Percentiles rank a stretch among this genome's conserved stretches.
Conservation (phyloP, 2,797 vertebrate species). For the Gadopsis marmoratus region DNA sequence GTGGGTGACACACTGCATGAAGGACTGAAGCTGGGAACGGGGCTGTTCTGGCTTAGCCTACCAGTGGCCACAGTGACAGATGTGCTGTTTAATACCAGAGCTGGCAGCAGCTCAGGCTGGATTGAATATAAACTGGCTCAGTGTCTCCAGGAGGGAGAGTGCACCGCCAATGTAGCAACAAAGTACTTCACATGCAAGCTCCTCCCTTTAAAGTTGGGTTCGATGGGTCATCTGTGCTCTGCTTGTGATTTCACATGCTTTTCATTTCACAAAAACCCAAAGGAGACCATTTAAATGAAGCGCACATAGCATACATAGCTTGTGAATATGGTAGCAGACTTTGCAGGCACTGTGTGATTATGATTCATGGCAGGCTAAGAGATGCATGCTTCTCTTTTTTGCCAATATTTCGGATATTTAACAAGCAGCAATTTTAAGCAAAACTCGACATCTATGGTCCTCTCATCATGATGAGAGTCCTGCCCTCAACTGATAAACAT, state of each 20-base stretch:
- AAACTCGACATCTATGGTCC: slow-evolving; percentile 34
- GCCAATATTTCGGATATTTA: slow-evolving; percentile 39
- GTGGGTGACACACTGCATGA: slow-evolving; percentile 39
- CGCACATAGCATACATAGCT: background rate
- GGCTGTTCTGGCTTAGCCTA: slow-evolving; percentile 56
- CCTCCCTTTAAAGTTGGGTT: slow-evolving; percentile 26
- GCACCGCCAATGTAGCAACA: slow-evolving; percentile 37
- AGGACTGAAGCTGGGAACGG: slow-evolving; percentile 31
- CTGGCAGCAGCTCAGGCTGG: slow-evolving; percentile 63
- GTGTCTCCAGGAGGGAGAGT: slow-evolving; percentile 52
- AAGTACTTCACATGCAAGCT: slow-evolving; percentile 45
- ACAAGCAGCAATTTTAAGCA: slow-evolving; percentile 35
- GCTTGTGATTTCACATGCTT: slow-evolving; percentile 33
- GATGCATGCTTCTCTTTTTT: slow-evolving; percentile 2
- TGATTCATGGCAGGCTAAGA: slow-evolving; percentile 1
- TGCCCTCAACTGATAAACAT: slow-evolving; percentile 68
- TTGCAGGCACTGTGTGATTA: slow-evolving; percentile 21
- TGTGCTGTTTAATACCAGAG: slow-evolving; percentile 77
- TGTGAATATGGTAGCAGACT: background rate
- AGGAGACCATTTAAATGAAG: slow-evolving; percentile 10
- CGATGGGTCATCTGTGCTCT: slow-evolving; percentile 43
- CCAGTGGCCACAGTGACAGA: slow-evolving; percentile 71
- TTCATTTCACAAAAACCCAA: slow-evolving; percentile 10
- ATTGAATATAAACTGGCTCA: slow-evolving; percentile 64
- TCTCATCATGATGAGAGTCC: slow-evolving; percentile 47